Evolutionary conservation across 64 coral and sea anemone genomes (phyloP).

Genomic region (Catalaphyllia jardinei): DNA sequence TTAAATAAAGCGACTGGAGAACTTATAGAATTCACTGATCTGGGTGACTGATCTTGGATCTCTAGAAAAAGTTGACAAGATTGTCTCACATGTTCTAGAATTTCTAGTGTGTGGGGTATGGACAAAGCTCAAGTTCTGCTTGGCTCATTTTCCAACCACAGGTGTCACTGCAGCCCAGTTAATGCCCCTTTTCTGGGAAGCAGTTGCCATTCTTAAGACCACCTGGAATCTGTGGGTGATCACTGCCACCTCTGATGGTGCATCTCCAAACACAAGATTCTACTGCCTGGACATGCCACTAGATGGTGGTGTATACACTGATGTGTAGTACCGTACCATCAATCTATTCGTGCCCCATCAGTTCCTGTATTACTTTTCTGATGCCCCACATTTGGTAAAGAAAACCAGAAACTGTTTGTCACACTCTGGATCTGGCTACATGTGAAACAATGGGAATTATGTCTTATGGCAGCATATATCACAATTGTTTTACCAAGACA

Average conservation of each 20-base stretch:
- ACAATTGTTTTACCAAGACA: constrained; percentile 29
- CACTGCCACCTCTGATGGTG: constrained; percentile 27
- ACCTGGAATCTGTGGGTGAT: constrained; percentile 54
- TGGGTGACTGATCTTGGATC: constrained; percentile 52
- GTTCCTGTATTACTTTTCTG: constrained; percentile 61
- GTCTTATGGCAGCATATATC: constrained; percentile 31
- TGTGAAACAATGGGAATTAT: constrained; percentile 41
- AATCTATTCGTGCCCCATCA: constrained; percentile 52
- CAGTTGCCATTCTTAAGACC: constrained; percentile 32
- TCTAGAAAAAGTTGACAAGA: constrained; percentile 21
- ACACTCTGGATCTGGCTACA: constrained; percentile 50
- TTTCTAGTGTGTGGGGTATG: constrained; percentile 53
- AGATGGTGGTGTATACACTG: constrained; percentile 34
- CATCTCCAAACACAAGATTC: not conserved
- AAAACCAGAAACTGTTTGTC: constrained; percentile 60
- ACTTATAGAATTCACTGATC: constrained; percentile 44
- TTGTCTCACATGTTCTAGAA: constrained; percentile 40
- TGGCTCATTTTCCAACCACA: constrained; percentile 48
- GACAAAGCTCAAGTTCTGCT: constrained; percentile 50
- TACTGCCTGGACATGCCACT: constrained; percentile 48
- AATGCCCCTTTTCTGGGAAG: constrained; percentile 61
- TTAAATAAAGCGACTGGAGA: constrained; percentile 49
- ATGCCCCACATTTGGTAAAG: constrained; percentile 57
- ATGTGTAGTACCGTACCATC: constrained; percentile 58
- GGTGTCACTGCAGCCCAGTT: constrained; percentile 54